phyloP scores from a whole-genome alignment of 2,888 invertebrate species.

The Lamproptera curius region DNA sequence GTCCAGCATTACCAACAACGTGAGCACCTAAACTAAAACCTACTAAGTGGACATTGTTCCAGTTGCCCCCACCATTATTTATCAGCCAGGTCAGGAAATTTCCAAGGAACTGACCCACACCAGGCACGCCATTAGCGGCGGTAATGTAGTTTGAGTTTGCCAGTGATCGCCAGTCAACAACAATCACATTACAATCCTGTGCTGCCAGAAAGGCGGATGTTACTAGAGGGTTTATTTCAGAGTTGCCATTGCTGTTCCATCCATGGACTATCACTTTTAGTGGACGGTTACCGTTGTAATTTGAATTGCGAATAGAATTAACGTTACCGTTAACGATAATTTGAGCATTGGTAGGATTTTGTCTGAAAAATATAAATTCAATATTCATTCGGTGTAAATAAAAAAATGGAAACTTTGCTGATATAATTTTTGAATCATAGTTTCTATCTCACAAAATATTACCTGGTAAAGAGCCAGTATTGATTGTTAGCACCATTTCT shows the following conservation, averaged over 20 bases:
- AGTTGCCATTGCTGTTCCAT: constrained; percentile 50
- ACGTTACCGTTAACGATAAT: constrained; percentile 44
- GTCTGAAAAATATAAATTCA: constrained; percentile 30
- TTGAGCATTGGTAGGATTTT: constrained; percentile 44
- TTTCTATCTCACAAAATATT: background rate
- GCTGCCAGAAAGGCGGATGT: constrained; percentile 45
- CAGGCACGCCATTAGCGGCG: constrained; percentile 49
- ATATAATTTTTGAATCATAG: too few species aligned
- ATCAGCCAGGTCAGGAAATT: constrained; percentile 60
- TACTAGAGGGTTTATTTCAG: constrained; percentile 39
- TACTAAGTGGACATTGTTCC: constrained; percentile 59
- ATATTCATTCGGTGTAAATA: too few species aligned
- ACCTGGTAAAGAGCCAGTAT: constrained; percentile 39
- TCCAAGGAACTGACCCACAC: constrained; percentile 53
- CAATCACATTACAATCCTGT: constrained; percentile 55
- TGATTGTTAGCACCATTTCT: constrained; percentile 33
- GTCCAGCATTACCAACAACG: constrained; percentile 56
- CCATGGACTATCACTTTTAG: constrained; percentile 54
- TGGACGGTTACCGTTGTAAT: constrained; percentile 38
- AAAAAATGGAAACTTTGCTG: too few species aligned
- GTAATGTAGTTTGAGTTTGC: constrained; percentile 41
- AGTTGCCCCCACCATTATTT: constrained; percentile 48
- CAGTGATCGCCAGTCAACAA: constrained; percentile 56
- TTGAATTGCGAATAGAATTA: constrained; percentile 43
- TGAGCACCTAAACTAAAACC: constrained; percentile 72